Evolutionary conservation across 2,797 vertebrate genomes (phyloP).

Genomic region (Artibeus lituratus): DNA sequence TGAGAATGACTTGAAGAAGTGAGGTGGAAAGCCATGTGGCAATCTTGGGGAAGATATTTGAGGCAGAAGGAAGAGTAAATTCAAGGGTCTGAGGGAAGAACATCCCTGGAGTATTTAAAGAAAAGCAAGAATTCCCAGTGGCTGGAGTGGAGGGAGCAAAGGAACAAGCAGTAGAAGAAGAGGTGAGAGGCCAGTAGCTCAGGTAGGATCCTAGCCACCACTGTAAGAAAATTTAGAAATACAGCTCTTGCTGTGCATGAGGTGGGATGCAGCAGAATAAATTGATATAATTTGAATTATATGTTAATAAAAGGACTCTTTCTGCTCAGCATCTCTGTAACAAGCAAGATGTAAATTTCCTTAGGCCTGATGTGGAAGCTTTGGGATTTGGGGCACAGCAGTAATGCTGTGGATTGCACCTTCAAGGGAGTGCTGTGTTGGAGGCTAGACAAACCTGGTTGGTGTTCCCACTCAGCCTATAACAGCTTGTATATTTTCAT

Average conservation of each 20-base stretch:
- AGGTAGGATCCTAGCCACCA: background rate
- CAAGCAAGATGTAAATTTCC: background rate
- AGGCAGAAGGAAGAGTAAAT: background rate
- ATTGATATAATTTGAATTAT: background rate
- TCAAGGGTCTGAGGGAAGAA: background rate
- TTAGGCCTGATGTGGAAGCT: background rate
- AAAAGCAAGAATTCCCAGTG: background rate
- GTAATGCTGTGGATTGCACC: background rate
- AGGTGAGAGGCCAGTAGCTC: background rate
- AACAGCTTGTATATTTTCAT: background rate
- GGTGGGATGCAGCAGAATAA: background rate
- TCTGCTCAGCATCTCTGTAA: background rate
- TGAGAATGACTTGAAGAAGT: background rate
- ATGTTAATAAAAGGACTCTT: background rate
- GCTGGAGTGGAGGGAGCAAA: background rate
- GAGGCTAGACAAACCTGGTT: background rate
- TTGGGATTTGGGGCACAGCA: background rate
- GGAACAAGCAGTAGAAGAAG: background rate
- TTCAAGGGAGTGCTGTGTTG: background rate
- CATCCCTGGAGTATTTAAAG: background rate
- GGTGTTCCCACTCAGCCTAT: background rate
- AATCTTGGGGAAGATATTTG: background rate
- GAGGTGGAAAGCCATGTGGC: background rate
- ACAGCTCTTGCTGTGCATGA: background rate
- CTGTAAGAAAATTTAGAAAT: background rate